phyloP scores from a whole-genome alignment of 1,140 invertebrate species.

The Habropoda laboriosa region DNA sequence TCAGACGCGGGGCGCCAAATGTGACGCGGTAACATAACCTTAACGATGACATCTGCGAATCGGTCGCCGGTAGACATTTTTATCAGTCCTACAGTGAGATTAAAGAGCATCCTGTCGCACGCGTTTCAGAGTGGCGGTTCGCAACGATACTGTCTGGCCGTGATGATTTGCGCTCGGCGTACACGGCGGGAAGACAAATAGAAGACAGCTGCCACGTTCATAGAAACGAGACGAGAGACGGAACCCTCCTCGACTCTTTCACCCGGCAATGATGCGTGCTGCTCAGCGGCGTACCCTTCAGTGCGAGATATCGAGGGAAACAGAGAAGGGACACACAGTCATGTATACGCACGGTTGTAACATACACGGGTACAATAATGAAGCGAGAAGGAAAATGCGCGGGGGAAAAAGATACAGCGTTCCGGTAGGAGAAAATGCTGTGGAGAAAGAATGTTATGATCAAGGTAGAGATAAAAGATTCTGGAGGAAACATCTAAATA shows the following conservation, averaged over 20 bases:
- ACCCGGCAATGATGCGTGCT: slow-evolving; percentile 37
- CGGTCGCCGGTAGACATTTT: slow-evolving; percentile 37
- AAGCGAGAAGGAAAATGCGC: background rate
- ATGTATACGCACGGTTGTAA: background rate
- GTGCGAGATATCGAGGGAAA: background rate
- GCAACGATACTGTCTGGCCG: background rate
- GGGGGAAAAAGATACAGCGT: too few species aligned
- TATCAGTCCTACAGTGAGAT: slow-evolving; percentile 28
- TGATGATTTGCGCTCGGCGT: background rate
- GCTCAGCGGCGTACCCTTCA: slow-evolving; percentile 13
- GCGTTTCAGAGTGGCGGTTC: background rate
- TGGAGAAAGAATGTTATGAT: background rate
- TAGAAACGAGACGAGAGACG: slow-evolving; percentile 29
- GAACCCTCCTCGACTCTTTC: slow-evolving; percentile 37
- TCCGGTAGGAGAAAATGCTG: background rate
- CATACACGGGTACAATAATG: background rate
- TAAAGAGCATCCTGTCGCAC: slow-evolving; percentile 38
- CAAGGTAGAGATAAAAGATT: background rate
- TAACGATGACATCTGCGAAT: slow-evolving; percentile 21
- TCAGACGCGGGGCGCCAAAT: background rate
- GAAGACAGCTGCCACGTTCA: slow-evolving; percentile 42
- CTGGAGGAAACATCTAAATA: background rate
- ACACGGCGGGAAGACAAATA: slow-evolving; percentile 52
- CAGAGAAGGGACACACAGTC: background rate
- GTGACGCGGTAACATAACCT: background rate